A percentile compares a stretch with the other conserved stretches of the same genome.
These are phyloP conservation scores for Nomada hirtipes DNA, from an alignment of 2,888 invertebrate species.

Conservation along the genomic window DNA sequence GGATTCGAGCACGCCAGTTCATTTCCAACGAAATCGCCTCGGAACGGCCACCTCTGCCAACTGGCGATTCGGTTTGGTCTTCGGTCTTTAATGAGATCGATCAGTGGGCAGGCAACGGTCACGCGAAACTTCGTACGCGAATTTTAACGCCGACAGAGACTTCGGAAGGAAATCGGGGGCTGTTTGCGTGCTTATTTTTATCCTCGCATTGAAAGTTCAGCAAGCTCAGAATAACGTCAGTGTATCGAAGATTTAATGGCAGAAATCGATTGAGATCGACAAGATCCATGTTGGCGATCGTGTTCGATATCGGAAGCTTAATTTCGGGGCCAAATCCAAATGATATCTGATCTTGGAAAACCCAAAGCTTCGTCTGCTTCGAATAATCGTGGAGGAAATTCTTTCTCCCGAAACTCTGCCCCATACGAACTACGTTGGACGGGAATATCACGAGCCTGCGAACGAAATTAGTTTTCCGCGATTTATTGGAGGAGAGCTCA, in stretches of 20 bases:
- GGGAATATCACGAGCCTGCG: background rate
- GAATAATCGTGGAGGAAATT: too few relatives aligned
- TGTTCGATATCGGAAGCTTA: too few relatives aligned
- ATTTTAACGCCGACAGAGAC: background rate
- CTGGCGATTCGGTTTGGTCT: slow-evolving; percentile 18
- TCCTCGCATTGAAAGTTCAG: too few relatives aligned
- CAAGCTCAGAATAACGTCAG: too few relatives aligned
- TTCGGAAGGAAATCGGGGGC: background rate
- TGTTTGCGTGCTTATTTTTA: too few relatives aligned
- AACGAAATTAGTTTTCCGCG: slow-evolving; percentile 30
- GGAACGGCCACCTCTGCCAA: background rate
- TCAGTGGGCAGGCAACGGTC: slow-evolving; percentile 10
- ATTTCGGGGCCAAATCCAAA: too few relatives aligned
- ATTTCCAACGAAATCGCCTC: slow-evolving; percentile 11
- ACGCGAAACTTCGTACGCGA: slow-evolving; percentile 13
- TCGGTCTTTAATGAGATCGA: slow-evolving; percentile 36
- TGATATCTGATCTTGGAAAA: too few relatives aligned
- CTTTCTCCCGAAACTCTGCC: background rate
- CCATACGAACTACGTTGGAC: background rate
- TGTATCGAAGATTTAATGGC: too few relatives aligned
- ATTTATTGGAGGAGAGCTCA: slow-evolving; percentile 13
- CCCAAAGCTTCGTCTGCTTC: too few relatives aligned
- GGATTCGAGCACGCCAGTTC: slow-evolving; percentile 43
- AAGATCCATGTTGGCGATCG: too few relatives aligned
- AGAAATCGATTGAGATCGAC: too few relatives aligned